A percentile compares a stretch with the other conserved stretches of the same genome.
phyloP scores from a whole-genome alignment of 2,797 vertebrate species.

The Rhinella marina region DNA sequence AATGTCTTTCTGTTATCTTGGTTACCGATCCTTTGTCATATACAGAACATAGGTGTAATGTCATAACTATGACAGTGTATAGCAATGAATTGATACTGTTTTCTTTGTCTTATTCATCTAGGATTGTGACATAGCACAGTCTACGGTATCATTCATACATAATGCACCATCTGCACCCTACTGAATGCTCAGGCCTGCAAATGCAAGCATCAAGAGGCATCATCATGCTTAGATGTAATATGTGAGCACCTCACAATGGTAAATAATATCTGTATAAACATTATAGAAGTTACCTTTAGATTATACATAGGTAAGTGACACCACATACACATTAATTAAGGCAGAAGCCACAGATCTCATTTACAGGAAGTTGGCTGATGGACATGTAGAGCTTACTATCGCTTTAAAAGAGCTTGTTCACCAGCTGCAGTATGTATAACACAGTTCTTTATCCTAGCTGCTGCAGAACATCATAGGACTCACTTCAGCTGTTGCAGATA shows the following conservation, averaged over 20 bases:
- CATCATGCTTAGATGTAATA: neutral
- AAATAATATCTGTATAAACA: neutral
- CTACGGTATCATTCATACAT: neutral
- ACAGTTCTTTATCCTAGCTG: no score
- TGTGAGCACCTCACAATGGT: neutral
- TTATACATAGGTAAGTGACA: neutral
- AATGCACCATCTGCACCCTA: neutral
- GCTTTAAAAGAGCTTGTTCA: neutral
- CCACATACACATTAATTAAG: no score
- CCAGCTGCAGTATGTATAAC: neutral
- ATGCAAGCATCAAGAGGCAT: neutral
- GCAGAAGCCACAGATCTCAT: neutral
- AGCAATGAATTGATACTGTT: neutral
- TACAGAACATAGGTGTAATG: neutral
- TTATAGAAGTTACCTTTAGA: neutral
- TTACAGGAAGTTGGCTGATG: no score
- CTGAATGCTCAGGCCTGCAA: neutral
- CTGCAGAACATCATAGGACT: no score
- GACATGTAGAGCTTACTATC: no score
- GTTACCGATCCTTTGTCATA: neutral
- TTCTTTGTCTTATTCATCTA: neutral
- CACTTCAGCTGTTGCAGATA: no score
- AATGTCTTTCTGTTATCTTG: neutral
- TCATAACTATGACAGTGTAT: neutral
- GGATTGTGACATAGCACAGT: neutral